Evolutionary conservation across 2,113 vertebrate species (phyloP).

Genomic region (Asarcornis scutulata): DNA sequence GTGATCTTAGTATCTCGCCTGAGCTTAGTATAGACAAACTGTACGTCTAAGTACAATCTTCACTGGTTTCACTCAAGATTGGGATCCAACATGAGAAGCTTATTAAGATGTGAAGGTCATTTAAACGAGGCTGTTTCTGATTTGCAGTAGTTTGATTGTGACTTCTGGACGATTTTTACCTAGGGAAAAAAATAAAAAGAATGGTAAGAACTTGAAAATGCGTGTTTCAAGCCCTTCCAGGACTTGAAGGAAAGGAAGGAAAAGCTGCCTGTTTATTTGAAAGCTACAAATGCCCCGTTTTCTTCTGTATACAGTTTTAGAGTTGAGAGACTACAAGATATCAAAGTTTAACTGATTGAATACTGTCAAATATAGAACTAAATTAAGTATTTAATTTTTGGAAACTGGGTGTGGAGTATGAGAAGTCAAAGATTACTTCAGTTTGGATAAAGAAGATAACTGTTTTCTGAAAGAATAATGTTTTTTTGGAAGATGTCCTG

Average conservation of each 20-base stretch:
- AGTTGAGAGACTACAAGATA: background rate
- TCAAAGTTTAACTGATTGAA: background rate
- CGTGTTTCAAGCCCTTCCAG: background rate
- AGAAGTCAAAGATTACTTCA: background rate
- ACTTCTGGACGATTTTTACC: background rate
- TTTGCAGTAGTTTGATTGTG: background rate
- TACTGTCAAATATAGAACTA: background rate
- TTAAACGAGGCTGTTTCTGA: slow-evolving; percentile 6
- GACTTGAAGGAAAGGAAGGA: slow-evolving; percentile 19
- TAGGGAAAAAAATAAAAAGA: background rate
- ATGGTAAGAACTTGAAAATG: slow-evolving; percentile 19
- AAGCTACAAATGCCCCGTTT: background rate
- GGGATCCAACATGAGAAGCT: background rate
- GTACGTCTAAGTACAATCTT: background rate
- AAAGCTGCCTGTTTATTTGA: background rate
- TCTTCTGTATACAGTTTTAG: background rate
- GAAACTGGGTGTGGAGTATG: fast-evolving
- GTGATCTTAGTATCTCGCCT: background rate
- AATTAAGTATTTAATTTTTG: background rate
- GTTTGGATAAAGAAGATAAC: background rate
- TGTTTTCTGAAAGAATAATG: background rate
- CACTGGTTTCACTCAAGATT: background rate
- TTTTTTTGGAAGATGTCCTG: background rate
- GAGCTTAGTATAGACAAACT: background rate
- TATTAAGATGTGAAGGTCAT: background rate